Evolutionary conservation across 2,797 vertebrate genomes (phyloP), one percentile per base, ranked within the genome.

Genomic region (Aldrovandia affinis): DNA sequence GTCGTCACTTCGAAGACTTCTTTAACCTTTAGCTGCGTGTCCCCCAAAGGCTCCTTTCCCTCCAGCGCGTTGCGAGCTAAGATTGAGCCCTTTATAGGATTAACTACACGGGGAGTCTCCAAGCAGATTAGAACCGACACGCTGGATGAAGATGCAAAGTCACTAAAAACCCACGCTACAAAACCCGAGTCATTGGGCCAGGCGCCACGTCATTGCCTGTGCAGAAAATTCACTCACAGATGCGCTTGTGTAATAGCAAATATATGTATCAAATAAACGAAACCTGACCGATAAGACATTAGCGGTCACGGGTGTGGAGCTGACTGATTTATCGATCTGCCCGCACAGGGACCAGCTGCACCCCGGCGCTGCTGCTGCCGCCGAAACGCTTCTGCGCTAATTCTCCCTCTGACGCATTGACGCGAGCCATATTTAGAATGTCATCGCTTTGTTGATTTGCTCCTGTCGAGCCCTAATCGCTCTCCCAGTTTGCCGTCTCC

Each of bases 381-480:
- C 3, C 2, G 55, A 57, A 57, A 7, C 55, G 0, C 2, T 57
- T 47, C 73, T 28, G 30, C 12, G 1, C 39, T 44, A 9, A 77
- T 77, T 47, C 7, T 14, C 12, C 47, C 15, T 33, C 73, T 77
- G 73, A 77, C 73, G 47, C 42, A 20, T 47, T 47, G 73, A 22
- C 22, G 73, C 73, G 20, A 44, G 73, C 42, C 42, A n/a, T 77
- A 77, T 44, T 77, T 77, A 77, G 73, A 44, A 77, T 25, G 42
- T 44, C 39, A 33, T 81, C 39, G 87, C 83, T 88, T 86, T 81
- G 83, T 89, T 86, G 84, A 84, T 89, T 87, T 85, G 81, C 86
- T 86, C 75, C 86, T 75, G 55, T 52, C 85, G 78, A 65, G 22
- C 77, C 77, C 33, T 52, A 22, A 36, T 81, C 84, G 9, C 55